Percentiles rank a stretch among this genome's conserved stretches.
Evolutionary conservation across 2,797 vertebrate genomes (phyloP).

Genomic region (Adrianichthys oophorus): DNA sequence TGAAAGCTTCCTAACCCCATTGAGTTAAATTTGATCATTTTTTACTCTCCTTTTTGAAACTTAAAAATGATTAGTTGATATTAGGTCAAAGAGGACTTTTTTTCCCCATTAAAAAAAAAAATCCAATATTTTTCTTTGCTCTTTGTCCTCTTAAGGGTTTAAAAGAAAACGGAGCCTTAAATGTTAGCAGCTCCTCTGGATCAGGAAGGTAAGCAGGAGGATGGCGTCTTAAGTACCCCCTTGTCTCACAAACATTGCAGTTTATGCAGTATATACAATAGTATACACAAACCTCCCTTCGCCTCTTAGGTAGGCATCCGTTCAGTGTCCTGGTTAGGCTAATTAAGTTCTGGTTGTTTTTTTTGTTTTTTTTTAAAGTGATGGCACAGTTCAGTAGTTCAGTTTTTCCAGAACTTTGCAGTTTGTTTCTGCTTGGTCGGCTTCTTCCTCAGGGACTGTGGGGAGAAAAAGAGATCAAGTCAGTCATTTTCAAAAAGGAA

Average conservation of each 20-base stretch:
- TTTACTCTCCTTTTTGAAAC: slow-evolving; percentile 21
- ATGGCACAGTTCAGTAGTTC: slow-evolving; percentile 81
- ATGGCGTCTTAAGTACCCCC: slow-evolving; percentile 39
- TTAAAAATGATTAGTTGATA: slow-evolving; percentile 31
- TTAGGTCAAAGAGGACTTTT: slow-evolving; percentile 17
- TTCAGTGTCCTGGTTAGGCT: slow-evolving; percentile 67
- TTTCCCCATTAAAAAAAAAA: slow-evolving; percentile 50
- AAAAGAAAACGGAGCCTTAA: slow-evolving; percentile 36
- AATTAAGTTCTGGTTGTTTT: slow-evolving; percentile 71
- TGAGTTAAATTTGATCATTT: slow-evolving; percentile 16
- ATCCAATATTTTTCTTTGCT: slow-evolving; percentile 44
- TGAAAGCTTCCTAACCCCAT: slow-evolving; percentile 29
- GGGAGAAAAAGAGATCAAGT: slow-evolving; percentile 25
- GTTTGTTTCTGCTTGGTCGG: slow-evolving; percentile 63
- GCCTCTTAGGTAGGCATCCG: slow-evolving; percentile 50
- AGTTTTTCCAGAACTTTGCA: slow-evolving; percentile 78
- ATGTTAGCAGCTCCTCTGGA: slow-evolving; percentile 42
- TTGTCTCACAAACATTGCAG: slow-evolving; percentile 40
- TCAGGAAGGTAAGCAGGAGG: slow-evolving; percentile 30
- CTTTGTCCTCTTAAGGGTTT: slow-evolving; percentile 16
- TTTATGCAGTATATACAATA: slow-evolving; percentile 53
- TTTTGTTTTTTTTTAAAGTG: slow-evolving; percentile 55
- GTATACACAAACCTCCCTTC: slow-evolving; percentile 39
- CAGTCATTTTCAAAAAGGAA: background rate
- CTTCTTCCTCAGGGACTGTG: slow-evolving; percentile 77